phyloP scores from a whole-genome alignment of 2,888 invertebrate genomes.

The Leptogaster cylindrica region DNA sequence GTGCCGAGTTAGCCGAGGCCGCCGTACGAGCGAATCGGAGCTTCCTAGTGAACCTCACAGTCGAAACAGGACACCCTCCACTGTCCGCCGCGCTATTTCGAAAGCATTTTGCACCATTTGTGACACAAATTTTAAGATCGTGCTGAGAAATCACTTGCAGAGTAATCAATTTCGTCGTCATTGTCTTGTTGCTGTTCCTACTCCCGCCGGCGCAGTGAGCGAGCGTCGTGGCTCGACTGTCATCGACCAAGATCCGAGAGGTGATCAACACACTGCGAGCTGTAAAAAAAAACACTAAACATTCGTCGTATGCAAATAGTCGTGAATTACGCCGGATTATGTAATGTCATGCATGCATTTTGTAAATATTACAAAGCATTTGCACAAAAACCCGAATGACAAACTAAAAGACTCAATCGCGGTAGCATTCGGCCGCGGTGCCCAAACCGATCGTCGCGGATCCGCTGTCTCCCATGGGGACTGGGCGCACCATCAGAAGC shows the following conservation, averaged over 20 bases:
- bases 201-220: background rate
- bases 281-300: conserved; percentile 4
- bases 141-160: conserved; percentile 41
- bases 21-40: background rate
- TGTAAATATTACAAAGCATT: conserved; percentile 43
- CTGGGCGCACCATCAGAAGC: conserved; percentile 17
- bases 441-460: conserved; percentile 22
- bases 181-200: conserved; percentile 12
- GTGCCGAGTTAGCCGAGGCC: background rate
- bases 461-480: conserved; percentile 35
- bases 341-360: conserved; percentile 45
- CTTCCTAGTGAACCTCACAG: background rate
- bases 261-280: background rate
- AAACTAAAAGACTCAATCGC: conserved; percentile 37
- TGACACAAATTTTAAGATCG: conserved; percentile 46
- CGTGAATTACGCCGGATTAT: conserved; percentile 46
- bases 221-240: background rate
- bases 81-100: conserved; percentile 7
- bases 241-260: background rate
- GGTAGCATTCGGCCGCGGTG: conserved; percentile 11
- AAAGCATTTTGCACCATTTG: conserved; percentile 46
- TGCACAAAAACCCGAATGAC: conserved; percentile 39
- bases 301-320: conserved; percentile 42
- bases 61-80: background rate
- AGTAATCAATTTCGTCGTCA: conserved; percentile 36